Percentiles rank a stretch among this genome's conserved stretches.
These are phyloP conservation scores for Pantala flavescens DNA, from an alignment of 1,140 invertebrate species.

Conservation along the genomic window DNA sequence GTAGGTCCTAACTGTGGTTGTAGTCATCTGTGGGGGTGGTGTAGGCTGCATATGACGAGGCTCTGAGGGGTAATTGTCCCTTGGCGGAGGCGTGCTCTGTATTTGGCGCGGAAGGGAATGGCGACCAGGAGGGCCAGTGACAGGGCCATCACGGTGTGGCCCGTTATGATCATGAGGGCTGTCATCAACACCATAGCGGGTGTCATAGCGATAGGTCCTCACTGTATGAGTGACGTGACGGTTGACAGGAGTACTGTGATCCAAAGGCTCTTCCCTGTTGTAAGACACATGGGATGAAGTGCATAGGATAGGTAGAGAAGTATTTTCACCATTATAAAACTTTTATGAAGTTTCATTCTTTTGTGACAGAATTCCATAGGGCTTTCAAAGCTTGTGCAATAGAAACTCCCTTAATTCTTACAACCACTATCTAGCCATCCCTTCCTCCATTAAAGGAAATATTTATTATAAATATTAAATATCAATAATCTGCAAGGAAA, in stretches of 20 bases:
- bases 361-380: neutral
- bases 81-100: neutral
- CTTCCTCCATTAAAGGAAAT: neutral
- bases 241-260: conserved; percentile 1
- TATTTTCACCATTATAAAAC: neutral
- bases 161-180: neutral
- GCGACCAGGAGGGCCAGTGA: neutral
- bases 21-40: neutral
- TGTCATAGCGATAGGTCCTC: conserved; percentile 6
- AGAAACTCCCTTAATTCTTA: too few relatives aligned
- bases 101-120: conserved; percentile 8
- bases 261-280: conserved; percentile 13
- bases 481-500: too few relatives aligned
- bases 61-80: neutral
- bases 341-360: neutral
- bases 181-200: neutral
- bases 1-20: conserved; percentile 6
- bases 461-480: too few relatives aligned
- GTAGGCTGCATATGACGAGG: neutral
- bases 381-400: too few relatives aligned
- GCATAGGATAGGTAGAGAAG: too few relatives aligned
- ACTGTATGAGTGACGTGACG: neutral
- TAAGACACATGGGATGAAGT: neutral
- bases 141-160: neutral
- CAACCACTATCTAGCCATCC: neutral